phyloP scores from a whole-genome alignment of 1,140 invertebrate species.

The Cyclina sinensis region DNA sequence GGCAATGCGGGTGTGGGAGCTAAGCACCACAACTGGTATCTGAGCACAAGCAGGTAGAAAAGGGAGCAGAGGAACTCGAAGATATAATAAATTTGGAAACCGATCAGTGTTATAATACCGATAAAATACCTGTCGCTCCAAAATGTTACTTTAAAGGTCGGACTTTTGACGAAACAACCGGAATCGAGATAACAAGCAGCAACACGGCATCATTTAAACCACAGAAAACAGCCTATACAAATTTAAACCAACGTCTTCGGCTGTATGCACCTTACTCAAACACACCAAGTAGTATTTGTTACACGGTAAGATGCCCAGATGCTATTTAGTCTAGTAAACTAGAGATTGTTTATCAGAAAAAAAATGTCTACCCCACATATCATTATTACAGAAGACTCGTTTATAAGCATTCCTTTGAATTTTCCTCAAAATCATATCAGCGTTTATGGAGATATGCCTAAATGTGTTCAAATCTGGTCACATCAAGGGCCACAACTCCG shows the following conservation, averaged over 20 bases:
- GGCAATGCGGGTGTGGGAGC: background rate
- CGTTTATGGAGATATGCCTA: no score
- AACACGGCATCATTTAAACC: slow-evolving; percentile 13
- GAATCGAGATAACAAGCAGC: background rate
- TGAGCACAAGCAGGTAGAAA: background rate
- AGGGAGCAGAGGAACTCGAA: background rate
- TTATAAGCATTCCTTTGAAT: no score
- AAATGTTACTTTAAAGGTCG: slow-evolving; percentile 42
- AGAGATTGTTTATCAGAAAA: no score
- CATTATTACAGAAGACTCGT: no score
- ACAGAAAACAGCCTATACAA: slow-evolving; percentile 27
- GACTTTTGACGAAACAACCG: background rate
- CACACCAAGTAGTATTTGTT: background rate
- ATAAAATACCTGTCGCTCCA: slow-evolving; percentile 36
- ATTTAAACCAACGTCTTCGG: background rate
- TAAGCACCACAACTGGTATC: background rate
- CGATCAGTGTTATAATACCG: slow-evolving; percentile 9
- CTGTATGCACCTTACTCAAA: background rate
- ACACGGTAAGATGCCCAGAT: background rate
- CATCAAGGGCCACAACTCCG: no score
- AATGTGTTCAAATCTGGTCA: no score
- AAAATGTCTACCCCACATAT: no score
- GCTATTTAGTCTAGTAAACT: no score
- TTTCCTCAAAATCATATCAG: no score
- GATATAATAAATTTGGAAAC: background rate